Conservation (phyloP, 2,113 vertebrate genomes). For the Cettia cetti region DNA sequence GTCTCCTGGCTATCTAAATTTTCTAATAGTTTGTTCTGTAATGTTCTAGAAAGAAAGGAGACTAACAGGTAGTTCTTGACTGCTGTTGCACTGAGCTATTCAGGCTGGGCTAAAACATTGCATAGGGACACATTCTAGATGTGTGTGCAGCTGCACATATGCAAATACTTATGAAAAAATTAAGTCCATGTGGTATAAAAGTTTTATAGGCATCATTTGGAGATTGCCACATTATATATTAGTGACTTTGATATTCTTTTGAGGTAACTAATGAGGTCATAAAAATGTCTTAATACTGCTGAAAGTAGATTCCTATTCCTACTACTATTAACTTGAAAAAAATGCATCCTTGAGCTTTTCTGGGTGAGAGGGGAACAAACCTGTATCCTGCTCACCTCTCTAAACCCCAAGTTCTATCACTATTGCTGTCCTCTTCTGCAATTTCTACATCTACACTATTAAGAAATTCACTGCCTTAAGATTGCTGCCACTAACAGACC, state of each 20-base stretch:
- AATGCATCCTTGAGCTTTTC: not conserved
- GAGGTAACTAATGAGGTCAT: not conserved
- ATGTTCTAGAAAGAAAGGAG: not conserved
- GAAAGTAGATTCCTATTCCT: not conserved
- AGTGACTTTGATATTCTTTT: not conserved
- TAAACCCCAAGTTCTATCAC: not conserved
- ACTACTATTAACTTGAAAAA: not conserved
- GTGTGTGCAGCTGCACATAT: not conserved
- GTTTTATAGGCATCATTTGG: not conserved
- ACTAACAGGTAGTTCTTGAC: not conserved
- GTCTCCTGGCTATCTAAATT: not conserved
- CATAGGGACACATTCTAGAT: not conserved
- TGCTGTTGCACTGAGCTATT: not conserved
- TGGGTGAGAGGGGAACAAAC: not conserved
- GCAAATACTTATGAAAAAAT: not conserved
- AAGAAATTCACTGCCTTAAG: not conserved
- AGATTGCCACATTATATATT: not conserved
- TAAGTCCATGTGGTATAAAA: not conserved
- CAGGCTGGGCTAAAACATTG: not conserved
- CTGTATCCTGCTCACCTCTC: not conserved
- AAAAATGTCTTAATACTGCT: constrained; percentile 11
- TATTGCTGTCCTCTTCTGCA: not conserved
- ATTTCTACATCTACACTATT: not conserved
- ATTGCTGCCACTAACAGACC: not conserved
- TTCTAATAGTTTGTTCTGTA: not conserved